A percentile compares a stretch with the other conserved stretches of the same genome.
phyloP scores from a whole-genome alignment of 2,797 vertebrate species.

The Distichodus sexfasciatus region DNA sequence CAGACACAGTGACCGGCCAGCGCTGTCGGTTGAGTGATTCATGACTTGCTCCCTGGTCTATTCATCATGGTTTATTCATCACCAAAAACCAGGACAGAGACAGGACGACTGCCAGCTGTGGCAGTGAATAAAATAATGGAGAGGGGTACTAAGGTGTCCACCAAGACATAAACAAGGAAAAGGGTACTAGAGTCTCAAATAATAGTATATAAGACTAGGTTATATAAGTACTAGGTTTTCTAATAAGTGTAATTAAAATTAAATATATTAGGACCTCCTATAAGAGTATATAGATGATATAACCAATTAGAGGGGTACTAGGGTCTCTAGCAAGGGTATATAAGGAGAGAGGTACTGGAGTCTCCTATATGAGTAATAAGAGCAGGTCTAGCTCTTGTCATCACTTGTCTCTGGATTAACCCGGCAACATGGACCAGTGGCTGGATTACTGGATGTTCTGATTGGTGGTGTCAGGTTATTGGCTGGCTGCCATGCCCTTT shows the following conservation, averaged over 20 bases:
- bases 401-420: slow-evolving; percentile 22
- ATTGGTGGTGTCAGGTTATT: slow-evolving; percentile 36
- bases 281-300: too few relatives aligned
- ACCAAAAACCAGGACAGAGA: background rate
- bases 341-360: too few relatives aligned
- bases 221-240: too few relatives aligned
- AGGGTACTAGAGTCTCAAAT: too few relatives aligned
- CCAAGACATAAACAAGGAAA: too few relatives aligned
- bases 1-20: slow-evolving; percentile 66
- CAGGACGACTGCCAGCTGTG: background rate
- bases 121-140: background rate
- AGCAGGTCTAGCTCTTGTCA: slow-evolving; percentile 17
- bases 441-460: slow-evolving; percentile 13
- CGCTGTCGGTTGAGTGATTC: slow-evolving; percentile 48
- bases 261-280: too few relatives aligned
- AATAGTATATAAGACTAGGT: too few relatives aligned
- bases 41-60: slow-evolving; percentile 57
- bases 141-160: too few relatives aligned
- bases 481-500: slow-evolving; percentile 41
- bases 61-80: slow-evolving; percentile 61
- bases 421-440: slow-evolving; percentile 19
- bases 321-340: too few relatives aligned
- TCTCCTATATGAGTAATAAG: too few relatives aligned
- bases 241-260: too few relatives aligned
- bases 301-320: too few relatives aligned